phyloP scores from a whole-genome alignment of 2,113 vertebrate genomes.

The Solenodon paradoxus region DNA sequence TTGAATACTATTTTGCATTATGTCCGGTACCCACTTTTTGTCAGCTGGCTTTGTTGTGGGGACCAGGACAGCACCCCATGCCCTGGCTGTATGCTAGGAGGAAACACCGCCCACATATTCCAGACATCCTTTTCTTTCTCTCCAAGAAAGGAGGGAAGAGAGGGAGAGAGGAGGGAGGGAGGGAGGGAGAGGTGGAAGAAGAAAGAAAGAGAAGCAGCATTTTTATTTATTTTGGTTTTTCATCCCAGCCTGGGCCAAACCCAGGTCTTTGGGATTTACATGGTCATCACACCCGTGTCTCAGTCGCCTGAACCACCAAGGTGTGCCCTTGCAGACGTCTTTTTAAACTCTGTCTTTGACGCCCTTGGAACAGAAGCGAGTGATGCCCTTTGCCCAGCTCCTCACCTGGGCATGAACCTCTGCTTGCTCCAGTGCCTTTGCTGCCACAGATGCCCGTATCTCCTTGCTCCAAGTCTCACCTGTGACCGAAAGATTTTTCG shows the following conservation, averaged over 20 bases:
- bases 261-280: too few relatives aligned
- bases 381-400: background rate
- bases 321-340: background rate
- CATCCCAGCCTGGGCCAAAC: too few relatives aligned
- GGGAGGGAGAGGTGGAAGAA: too few relatives aligned
- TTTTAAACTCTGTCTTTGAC: background rate
- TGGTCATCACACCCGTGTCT: too few relatives aligned
- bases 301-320: too few relatives aligned
- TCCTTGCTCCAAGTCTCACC: background rate
- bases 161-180: too few relatives aligned
- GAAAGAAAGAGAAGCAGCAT: too few relatives aligned
- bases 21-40: background rate
- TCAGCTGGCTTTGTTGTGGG: background rate
- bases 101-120: background rate
- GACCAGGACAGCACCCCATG: background rate
- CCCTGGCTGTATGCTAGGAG: background rate
- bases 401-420: too few relatives aligned
- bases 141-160: too few relatives aligned
- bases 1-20: background rate
- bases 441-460: background rate
- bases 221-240: too few relatives aligned
- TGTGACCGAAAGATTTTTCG: background rate
- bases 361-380: background rate
- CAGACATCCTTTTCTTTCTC: background rate
- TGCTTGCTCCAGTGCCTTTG: background rate